A percentile compares a stretch with the other conserved stretches of the same genome.
phyloP scores from a whole-genome alignment of 2,888 invertebrate genomes.

The Balanococcus diminutus region DNA sequence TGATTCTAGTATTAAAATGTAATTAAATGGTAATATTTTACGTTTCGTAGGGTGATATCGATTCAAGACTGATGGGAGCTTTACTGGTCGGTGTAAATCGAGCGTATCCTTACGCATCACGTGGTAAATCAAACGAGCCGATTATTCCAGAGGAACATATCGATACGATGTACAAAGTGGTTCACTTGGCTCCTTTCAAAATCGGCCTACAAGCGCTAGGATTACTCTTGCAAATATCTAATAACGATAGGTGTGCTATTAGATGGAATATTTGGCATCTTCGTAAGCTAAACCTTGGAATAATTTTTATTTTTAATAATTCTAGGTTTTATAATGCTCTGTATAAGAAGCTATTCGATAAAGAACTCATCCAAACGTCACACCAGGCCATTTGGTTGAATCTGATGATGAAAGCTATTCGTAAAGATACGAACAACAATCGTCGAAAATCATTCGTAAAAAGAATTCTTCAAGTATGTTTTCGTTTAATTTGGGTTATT shows the following conservation, averaged over 20 bases:
- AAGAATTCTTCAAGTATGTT: slow-evolving; percentile 72
- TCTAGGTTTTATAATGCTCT: slow-evolving; percentile 83
- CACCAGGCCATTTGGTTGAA: slow-evolving; percentile 83
- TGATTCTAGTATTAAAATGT: neutral
- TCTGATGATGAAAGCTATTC: slow-evolving; percentile 83
- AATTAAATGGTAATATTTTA: slow-evolving; percentile 55
- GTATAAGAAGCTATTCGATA: slow-evolving; percentile 83
- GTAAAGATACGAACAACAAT: slow-evolving; percentile 73
- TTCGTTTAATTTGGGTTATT: neutral
- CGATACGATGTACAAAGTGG: slow-evolving; percentile 79
- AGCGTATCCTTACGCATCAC: slow-evolving; percentile 77
- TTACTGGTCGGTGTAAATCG: slow-evolving; percentile 82
- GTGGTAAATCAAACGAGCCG: slow-evolving; percentile 61
- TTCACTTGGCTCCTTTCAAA: slow-evolving; percentile 79
- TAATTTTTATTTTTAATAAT: neutral
- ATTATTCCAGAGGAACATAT: slow-evolving; percentile 69
- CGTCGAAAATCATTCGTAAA: slow-evolving; percentile 86
- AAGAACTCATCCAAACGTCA: slow-evolving; percentile 71
- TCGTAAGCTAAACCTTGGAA: neutral
- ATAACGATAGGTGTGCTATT: slow-evolving; percentile 67
- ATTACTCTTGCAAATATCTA: slow-evolving; percentile 71
- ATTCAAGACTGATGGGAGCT: slow-evolving; percentile 82
- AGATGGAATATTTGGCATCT: neutral
- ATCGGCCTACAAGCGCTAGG: slow-evolving; percentile 67
- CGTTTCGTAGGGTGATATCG: slow-evolving; percentile 70